Conservation (phyloP, 2,797 vertebrate species). For the Adelosebastes latens region DNA sequence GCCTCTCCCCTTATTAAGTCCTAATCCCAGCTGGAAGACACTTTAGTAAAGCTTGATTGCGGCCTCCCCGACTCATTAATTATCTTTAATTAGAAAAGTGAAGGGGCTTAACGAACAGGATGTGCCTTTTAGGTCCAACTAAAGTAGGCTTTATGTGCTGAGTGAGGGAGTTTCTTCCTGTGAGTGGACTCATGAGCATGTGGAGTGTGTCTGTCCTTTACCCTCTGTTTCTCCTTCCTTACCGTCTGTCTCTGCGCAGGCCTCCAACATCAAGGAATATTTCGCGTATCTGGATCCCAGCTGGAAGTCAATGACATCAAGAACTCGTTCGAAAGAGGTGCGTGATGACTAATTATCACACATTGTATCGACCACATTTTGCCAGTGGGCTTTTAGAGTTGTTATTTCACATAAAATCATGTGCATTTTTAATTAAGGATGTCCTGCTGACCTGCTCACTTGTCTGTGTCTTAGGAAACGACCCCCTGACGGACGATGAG, state of each 20-base stretch:
- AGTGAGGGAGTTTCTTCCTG: constrained; percentile 12
- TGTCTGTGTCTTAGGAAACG: constrained; percentile 87
- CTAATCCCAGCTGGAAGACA: constrained; percentile 67
- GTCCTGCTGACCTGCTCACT: constrained; percentile 4
- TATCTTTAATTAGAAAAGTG: constrained; percentile 71
- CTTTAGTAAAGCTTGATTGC: constrained; percentile 56
- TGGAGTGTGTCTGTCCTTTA: neutral
- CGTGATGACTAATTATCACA: neutral
- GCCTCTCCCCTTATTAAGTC: constrained; percentile 65
- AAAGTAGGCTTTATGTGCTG: constrained; percentile 21
- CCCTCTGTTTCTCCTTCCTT: neutral
- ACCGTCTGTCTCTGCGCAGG: constrained; percentile 75
- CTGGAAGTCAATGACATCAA: constrained; percentile 99
- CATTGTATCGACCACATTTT: neutral
- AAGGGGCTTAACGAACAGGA: constrained; percentile 53
- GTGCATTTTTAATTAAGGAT: neutral
- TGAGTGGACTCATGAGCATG: neutral
- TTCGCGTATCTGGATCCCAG: constrained; percentile 96
- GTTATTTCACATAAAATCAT: neutral
- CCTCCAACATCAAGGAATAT: constrained; percentile 98
- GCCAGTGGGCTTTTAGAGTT: neutral
- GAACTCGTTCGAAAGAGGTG: constrained; percentile 99
- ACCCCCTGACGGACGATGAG: constrained; percentile 96
- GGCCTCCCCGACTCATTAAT: constrained; percentile 59
- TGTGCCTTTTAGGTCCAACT: constrained; percentile 42